Evolutionary conservation across 2,113 vertebrate genomes (phyloP).

Genomic region (Sardina pilchardus): DNA sequence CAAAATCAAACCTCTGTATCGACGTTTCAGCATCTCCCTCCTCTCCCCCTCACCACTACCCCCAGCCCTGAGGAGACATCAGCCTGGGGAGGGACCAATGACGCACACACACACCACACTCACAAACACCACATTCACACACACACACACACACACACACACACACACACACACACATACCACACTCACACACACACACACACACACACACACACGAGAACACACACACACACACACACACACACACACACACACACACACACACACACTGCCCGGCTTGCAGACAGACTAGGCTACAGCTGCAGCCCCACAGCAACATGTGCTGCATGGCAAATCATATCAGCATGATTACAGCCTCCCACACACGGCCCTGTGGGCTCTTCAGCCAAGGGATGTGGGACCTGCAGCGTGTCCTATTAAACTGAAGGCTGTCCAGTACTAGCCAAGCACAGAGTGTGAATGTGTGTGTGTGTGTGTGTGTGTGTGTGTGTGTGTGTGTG

Average conservation of each 20-base stretch:
- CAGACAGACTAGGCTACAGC: not conserved
- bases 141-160: too few relatives aligned
- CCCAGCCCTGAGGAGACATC: not conserved
- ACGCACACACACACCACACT: too few relatives aligned
- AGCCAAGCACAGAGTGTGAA: not conserved
- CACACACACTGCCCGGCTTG: too few relatives aligned
- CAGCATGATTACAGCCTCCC: not conserved
- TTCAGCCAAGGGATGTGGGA: not conserved
- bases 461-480: not conserved
- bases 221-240: too few relatives aligned
- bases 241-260: too few relatives aligned
- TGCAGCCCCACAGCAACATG: not conserved
- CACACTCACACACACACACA: too few relatives aligned
- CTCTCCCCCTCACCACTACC: too few relatives aligned
- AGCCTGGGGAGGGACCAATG: too few relatives aligned
- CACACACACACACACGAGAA: too few relatives aligned
- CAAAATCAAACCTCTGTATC: not conserved
- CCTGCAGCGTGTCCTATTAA: not conserved
- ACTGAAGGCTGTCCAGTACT: not conserved
- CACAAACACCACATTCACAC: too few relatives aligned
- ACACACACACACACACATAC: too few relatives aligned
- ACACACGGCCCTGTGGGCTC: conserved; percentile 44
- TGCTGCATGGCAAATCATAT: conserved; percentile 5
- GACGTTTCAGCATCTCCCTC: not conserved
- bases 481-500: conserved; percentile 1